A percentile compares a stretch with the other conserved stretches of the same genome.
phyloP scores from a whole-genome alignment of 2,113 vertebrate species.

The Struthio camelus region DNA sequence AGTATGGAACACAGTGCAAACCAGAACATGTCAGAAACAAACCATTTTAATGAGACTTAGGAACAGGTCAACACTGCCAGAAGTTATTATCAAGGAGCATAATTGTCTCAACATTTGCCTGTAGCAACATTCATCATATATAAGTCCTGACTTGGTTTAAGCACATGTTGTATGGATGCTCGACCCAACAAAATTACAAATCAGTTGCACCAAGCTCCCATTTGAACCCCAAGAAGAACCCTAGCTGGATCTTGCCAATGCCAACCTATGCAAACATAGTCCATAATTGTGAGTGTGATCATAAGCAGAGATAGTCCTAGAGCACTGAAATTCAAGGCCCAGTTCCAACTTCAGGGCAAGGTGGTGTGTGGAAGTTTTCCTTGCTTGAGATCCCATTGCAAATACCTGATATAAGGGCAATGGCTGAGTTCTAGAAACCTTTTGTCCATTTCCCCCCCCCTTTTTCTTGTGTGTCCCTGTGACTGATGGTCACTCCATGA shows the following conservation, averaged over 20 bases:
- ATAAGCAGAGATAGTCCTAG: background rate
- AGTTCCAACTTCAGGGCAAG: background rate
- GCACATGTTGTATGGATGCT: background rate
- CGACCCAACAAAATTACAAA: background rate
- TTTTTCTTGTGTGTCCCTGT: background rate
- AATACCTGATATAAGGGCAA: background rate
- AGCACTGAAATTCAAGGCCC: background rate
- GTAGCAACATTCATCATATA: background rate
- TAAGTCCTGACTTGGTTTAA: background rate
- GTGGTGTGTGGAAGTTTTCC: background rate
- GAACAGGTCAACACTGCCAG: background rate
- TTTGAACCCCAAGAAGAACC: background rate
- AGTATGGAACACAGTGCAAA: background rate
- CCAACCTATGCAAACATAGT: constrained; percentile 13
- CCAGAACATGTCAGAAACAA: constrained; percentile 31
- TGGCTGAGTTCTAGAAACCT: background rate
- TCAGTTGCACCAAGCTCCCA: background rate
- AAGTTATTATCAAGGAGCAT: background rate
- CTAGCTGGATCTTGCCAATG: background rate
- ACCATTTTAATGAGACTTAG: constrained; percentile 6
- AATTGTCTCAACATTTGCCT: constrained; percentile 3
- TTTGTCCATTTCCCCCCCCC: background rate
- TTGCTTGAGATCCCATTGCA: background rate
- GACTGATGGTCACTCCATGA: rapidly evolving
- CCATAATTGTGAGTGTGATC: background rate